Evolutionary conservation across 2,797 vertebrate genomes (phyloP), one percentile per base, ranked within the genome.

Genomic region (Diceros bicornis): DNA sequence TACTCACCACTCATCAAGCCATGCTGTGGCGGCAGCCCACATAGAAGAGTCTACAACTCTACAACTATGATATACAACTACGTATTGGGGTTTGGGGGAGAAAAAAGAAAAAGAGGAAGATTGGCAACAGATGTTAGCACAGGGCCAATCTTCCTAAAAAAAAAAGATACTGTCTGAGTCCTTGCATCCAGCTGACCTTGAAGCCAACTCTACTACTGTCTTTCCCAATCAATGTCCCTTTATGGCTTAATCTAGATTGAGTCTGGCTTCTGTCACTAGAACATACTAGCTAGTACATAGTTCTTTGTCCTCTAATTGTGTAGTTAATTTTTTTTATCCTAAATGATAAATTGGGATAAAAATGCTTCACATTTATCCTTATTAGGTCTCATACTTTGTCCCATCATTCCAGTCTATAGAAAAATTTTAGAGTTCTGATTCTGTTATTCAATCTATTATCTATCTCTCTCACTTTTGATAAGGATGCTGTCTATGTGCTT

Each of bases 231-330:
- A 69, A 2, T 77, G 68, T 81, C 50, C 59, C 32, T 93, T 47
- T 91, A 66, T 79, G 17, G 32, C 23, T 94, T 81, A 86, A 75
- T 81, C 57, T 75, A 85, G 44, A 37, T 9, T 85, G 83, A 89
- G 32, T 88, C 61, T 96, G n/a, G 21, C 47, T 95, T 92, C 62
- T 86, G 44, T 86, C 50, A 66, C 20, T 61, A 89, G 52, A 62
- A 92, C 32, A 69, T 74, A 89, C 7, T 77, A 64, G 52, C n/a
- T 32, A 77, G n/a, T 79, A 85, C 23, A 17, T 17, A 62, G 4
- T 95, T 78, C 18, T 95, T 91, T 74, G 84, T 94, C 25, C 21
- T 89, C 83, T 59, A 23, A 21, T 72, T 71, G 27, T 77, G 14
- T 13, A 69, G 25, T 88, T 72, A 57, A 75, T 34, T 77, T 85